Evolutionary conservation across 1,140 invertebrate genomes (phyloP), one percentile per base, ranked within the genome.

Genomic region (Babylonia areolata): DNA sequence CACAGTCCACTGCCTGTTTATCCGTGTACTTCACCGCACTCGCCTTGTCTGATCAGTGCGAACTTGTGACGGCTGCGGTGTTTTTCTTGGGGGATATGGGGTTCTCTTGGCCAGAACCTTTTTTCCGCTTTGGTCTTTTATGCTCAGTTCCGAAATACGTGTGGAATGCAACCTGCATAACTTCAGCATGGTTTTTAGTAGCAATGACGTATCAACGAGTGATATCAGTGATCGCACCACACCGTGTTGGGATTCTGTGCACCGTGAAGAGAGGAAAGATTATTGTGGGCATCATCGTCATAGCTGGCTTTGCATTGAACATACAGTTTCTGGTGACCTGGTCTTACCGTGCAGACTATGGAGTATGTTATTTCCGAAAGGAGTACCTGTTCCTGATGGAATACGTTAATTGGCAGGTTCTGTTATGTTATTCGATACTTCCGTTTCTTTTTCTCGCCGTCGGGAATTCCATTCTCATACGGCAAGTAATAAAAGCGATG

Each of bases 181-280:
- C 39, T 23, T 79, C 77, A 79, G 37, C 39, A 31, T 79, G 77
- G 77, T 79, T 40, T 42, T 23, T 79, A 39, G 28, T 42, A 23
- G 40, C 77, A 3, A 79, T 79, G 77, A 79, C 77, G 77, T 79
- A n/a, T 40, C 77, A 79, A 39, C 77, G 77, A 46, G 77, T 42
- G 77, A 79, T 23, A 39, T 79, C 77, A 79, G 77, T 79, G 37
- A 11, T 79, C 9, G 31, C 31, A 11, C 77, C 77, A 0, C 77
- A 79, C n/a, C 77, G 77, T 17, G 77, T 46, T 20, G 40, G 77
- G 6, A 20, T 79, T 23, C 17, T 79, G 37, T 79, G 77, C 77
- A 79, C 77, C 0, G 28, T 42, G 23, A 81, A 20, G 28, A 81
- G 42, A 58, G 42, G 42, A 11, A 46, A 58, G 17, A 11, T 17